Evolutionary conservation across 2,888 invertebrate genomes (phyloP).

Genomic region (Idaea straminata): DNA sequence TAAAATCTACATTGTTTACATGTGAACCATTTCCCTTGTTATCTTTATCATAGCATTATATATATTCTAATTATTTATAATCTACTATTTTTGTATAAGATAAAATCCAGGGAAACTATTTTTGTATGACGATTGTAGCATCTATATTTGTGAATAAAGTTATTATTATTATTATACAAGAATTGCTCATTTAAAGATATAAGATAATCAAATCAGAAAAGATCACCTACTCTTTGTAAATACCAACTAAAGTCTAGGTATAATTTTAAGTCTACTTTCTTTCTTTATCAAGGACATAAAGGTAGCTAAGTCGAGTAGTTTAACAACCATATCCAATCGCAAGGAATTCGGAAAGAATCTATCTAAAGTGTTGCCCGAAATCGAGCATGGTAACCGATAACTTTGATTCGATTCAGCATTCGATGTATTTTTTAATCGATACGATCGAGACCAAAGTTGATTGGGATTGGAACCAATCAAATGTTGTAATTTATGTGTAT

Average conservation of each 20-base stretch:
- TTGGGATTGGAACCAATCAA: conserved; percentile 78
- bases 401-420: conserved; percentile 43
- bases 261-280: background rate
- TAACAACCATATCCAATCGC: conserved; percentile 35
- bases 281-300: conserved; percentile 29
- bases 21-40: too few species aligned
- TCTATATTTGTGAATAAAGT: too few species aligned
- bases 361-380: conserved; percentile 47
- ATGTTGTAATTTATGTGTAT: conserved; percentile 66
- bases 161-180: too few species aligned
- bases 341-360: conserved; percentile 37
- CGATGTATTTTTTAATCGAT: conserved; percentile 63
- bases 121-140: too few species aligned
- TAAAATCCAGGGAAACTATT: too few species aligned
- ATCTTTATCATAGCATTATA: too few species aligned
- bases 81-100: too few species aligned
- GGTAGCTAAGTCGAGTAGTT: conserved; percentile 34
- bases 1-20: too few species aligned
- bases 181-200: too few species aligned
- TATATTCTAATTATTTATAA: too few species aligned
- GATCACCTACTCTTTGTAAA: too few species aligned
- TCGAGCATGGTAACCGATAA: conserved; percentile 48
- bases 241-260: background rate
- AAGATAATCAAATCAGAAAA: too few species aligned
- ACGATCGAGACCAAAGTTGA: conserved; percentile 62